Evolutionary conservation across 2,888 invertebrate genomes (phyloP).

Genomic region (Trissonchulus latispiculum): DNA sequence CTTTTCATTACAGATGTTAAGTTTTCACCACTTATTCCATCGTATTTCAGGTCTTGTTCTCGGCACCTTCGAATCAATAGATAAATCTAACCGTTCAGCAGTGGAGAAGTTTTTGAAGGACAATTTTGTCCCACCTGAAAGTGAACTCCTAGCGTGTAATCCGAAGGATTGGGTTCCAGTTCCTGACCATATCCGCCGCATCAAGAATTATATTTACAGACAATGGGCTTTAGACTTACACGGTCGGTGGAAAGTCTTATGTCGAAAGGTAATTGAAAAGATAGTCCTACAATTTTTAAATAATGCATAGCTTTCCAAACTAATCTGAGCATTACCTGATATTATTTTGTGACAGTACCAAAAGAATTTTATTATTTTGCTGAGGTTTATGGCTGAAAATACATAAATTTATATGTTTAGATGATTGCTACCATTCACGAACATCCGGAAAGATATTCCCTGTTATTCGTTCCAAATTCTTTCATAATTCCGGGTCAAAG

Average conservation of each 20-base stretch:
- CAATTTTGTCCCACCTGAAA: constrained; percentile 32
- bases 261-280: constrained; percentile 15
- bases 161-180: not conserved
- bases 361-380: too few species aligned
- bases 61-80: not conserved
- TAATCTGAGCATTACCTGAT: too few species aligned
- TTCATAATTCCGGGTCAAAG: constrained; percentile 58
- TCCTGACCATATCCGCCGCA: not conserved
- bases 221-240: constrained; percentile 16
- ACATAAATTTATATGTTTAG: too few species aligned
- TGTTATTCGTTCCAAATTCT: constrained; percentile 68
- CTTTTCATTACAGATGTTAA: too few species aligned
- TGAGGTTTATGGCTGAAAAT: too few species aligned
- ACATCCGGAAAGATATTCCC: constrained; percentile 57
- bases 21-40: too few species aligned
- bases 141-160: constrained; percentile 31
- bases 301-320: too few species aligned
- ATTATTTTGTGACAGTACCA: too few species aligned
- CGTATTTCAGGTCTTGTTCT: not conserved
- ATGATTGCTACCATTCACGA: constrained; percentile 33
- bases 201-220: not conserved
- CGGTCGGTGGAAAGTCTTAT: constrained; percentile 3
- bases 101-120: constrained; percentile 35
- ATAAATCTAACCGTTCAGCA: not conserved
- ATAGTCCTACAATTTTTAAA: too few species aligned